Evolutionary conservation across 2,797 vertebrate genomes (phyloP), one percentile per base, ranked within the genome.

Genomic region (Zonotrichia albicollis): DNA sequence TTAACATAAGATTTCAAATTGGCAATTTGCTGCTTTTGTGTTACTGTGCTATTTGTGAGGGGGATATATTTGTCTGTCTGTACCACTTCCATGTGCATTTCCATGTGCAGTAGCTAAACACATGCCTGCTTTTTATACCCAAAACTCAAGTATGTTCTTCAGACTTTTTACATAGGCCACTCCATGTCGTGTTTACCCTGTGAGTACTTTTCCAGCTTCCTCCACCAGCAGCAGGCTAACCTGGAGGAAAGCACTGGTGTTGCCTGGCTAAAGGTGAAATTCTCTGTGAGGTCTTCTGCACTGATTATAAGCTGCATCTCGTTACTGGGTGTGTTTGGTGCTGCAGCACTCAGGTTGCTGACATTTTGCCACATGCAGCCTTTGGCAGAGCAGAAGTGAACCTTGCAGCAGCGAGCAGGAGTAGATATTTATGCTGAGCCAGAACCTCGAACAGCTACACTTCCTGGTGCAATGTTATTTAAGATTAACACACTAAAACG

Each of bases 11-110:
- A 94, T 87, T 90, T 94, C 22, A 79, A 86, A 82, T 64, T 51
- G 87, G 89, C 86, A 9, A 67, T 91, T 96, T 79, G 77, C 86
- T 95, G 94, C 92, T 95, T 96, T 91, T 92, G 38, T 94, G 73
- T 94, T 91, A 42, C 91, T 91, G 89, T 96, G 87, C 85, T 93
- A 9, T 96, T 92, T 43, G 70, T 94, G 87, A 95, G 89, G 89
- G 85, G 87, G 85, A 94, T 96, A 91, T 92, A 50, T 89, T 58
- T 89, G 81, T 93, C 72, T 40, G 65, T 95, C 57, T 87, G 73
- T 94, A 89, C 93, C 93, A 51, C 67, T 85, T 89, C 79, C 72
- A 64, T 53, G 29, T 87, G 89, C 16, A 55, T 89, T 95, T 86
- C 74, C 34, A 11, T 92, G 90, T 95, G 85, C 93, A 82, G 82